Percentiles rank a stretch among this genome's conserved stretches.
Conservation (phyloP, 2,113 vertebrate genomes). For the Phaetusa simplex region DNA sequence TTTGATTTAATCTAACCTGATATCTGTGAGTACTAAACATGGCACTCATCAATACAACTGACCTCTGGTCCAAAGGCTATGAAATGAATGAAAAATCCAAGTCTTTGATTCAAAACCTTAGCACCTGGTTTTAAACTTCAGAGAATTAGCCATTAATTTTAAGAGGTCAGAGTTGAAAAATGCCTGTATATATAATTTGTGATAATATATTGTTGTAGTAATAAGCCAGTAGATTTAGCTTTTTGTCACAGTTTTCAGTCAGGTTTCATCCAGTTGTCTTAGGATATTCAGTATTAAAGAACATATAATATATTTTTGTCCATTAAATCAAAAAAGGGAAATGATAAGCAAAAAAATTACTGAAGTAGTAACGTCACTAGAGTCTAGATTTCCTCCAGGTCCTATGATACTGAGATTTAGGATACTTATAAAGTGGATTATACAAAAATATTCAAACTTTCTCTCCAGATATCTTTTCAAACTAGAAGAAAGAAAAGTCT, state of each 20-base stretch:
- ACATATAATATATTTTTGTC: not conserved
- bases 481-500: not conserved
- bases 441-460: not conserved
- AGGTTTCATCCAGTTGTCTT: not conserved
- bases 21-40: not conserved
- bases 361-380: not conserved
- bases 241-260: not conserved
- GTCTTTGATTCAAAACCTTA: not conserved
- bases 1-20: not conserved
- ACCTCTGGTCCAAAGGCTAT: not conserved
- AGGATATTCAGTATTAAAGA: not conserved
- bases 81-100: not conserved
- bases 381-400: not conserved
- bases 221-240: not conserved
- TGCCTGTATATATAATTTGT: not conserved
- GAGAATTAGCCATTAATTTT: not conserved
- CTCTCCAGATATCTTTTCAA: not conserved
- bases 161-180: not conserved
- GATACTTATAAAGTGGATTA: not conserved
- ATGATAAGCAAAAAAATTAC: not conserved
- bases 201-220: not conserved
- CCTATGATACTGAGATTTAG: not conserved
- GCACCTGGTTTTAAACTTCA: not conserved
- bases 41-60: not conserved
- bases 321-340: not conserved